phyloP scores from a whole-genome alignment of 2,888 invertebrate species.

The Amaurobius ferox region DNA sequence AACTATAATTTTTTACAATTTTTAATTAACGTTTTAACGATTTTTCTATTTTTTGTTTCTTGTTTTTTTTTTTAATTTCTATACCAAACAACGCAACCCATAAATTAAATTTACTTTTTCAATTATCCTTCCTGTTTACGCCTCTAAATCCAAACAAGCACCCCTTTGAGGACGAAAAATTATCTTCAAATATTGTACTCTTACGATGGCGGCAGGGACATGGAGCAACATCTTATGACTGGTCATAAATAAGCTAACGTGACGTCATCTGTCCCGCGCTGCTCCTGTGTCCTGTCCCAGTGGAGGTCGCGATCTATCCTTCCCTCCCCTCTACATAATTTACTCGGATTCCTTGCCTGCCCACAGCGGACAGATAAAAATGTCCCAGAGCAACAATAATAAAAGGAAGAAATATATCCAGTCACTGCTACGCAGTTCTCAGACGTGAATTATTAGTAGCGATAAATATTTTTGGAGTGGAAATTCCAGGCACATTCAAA shows the following conservation, averaged over 20 bases:
- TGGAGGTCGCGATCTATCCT: slow-evolving; percentile 26
- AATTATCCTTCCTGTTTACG: background rate
- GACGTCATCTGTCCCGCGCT: slow-evolving; percentile 17
- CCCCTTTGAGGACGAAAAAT: background rate
- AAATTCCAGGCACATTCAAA: slow-evolving; percentile 14
- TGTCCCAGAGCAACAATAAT: slow-evolving; percentile 16
- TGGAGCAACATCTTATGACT: background rate
- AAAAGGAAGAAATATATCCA: slow-evolving; percentile 1
- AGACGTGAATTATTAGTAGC: background rate
- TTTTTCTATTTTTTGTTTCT: no score
- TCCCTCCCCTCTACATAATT: slow-evolving; percentile 1
- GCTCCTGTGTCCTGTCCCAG: slow-evolving; percentile 26
- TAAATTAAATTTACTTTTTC: background rate
- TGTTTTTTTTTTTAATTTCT: no score
- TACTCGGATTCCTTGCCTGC: background rate
- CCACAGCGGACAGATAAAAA: slow-evolving; percentile 3
- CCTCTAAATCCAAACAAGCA: background rate
- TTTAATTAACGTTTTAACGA: no score
- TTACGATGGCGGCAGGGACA: background rate
- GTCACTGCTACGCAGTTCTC: background rate
- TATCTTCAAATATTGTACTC: background rate
- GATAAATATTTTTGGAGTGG: slow-evolving; percentile 17
- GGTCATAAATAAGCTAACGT: background rate
- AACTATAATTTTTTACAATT: no score
- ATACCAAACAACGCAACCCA: no score